Conservation (phyloP, 2,888 invertebrate genomes). For the Nemoura dubitans region DNA sequence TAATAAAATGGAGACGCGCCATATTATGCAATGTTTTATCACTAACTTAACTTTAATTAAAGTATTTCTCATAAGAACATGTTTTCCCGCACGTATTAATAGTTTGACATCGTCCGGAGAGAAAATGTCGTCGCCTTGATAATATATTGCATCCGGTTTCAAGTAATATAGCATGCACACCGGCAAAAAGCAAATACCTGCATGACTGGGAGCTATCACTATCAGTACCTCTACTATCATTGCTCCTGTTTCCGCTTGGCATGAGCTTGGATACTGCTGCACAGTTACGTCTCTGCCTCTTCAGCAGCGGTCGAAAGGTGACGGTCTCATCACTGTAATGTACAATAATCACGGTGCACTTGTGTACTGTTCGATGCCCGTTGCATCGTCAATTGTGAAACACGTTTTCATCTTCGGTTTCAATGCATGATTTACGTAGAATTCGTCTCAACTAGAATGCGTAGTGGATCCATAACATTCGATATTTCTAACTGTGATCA, state of each 20-base stretch:
- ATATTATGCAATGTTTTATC: background rate
- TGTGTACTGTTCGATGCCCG: no score
- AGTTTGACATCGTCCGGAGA: background rate
- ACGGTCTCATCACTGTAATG: no score
- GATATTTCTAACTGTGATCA: background rate
- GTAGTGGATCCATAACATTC: background rate
- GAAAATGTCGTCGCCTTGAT: background rate
- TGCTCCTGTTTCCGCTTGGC: background rate
- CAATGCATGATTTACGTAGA: no score
- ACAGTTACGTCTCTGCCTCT: no score
- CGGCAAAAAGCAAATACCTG: background rate
- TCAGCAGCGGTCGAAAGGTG: no score
- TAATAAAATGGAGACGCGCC: background rate
- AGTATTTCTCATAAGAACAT: background rate
- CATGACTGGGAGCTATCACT: background rate
- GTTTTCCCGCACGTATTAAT: constrained; percentile 4
- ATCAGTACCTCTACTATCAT: no score
- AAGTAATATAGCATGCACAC: background rate
- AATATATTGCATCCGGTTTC: background rate
- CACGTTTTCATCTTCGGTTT: no score
- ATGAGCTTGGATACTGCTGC: background rate
- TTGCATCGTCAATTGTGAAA: no score
- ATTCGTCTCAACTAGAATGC: background rate
- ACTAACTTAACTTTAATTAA: constrained; percentile 5
- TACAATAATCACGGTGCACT: no score